Conservation (phyloP, 2,888 invertebrate genomes). For the Heteromurus nitidus region DNA sequence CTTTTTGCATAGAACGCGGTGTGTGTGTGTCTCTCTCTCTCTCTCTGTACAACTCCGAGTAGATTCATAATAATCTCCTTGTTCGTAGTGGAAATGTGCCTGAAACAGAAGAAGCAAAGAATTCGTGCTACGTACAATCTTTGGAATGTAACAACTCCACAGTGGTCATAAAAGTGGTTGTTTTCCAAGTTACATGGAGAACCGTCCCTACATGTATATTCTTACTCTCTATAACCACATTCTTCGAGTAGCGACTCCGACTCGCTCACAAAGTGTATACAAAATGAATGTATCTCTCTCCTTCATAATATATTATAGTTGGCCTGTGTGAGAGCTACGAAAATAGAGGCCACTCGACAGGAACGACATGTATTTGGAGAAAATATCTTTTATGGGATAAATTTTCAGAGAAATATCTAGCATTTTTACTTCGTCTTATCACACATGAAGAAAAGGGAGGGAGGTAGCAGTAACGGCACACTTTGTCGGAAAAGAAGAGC, state of each 20-base stretch:
- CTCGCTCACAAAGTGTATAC: no score
- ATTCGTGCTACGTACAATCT: constrained; percentile 63
- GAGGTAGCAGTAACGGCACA: constrained; percentile 51
- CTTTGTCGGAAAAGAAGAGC: constrained; percentile 38
- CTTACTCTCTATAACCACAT: constrained; percentile 4
- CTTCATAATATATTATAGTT: no score
- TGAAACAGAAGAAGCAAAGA: constrained; percentile 31
- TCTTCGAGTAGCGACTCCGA: no score
- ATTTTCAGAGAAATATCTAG: constrained; percentile 30
- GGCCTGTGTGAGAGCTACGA: not conserved
- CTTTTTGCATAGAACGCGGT: constrained; percentile 19
- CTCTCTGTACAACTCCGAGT: no score
- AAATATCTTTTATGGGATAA: constrained; percentile 34
- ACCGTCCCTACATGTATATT: not conserved
- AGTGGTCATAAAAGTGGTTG: constrained; percentile 67
- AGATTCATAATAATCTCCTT: no score
- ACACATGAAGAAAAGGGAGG: constrained; percentile 37
- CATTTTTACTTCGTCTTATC: constrained; percentile 45
- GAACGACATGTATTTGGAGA: constrained; percentile 20
- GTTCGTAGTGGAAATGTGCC: not conserved
- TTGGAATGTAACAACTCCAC: constrained; percentile 57
- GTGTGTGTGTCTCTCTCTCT: constrained; percentile 1
- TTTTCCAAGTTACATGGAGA: no score
- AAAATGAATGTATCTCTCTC: no score
- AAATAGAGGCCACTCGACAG: constrained; percentile 15